These are phyloP conservation scores for Sandelia bainsii DNA, from an alignment of 2,797 vertebrate species.

Conservation along the genomic window DNA sequence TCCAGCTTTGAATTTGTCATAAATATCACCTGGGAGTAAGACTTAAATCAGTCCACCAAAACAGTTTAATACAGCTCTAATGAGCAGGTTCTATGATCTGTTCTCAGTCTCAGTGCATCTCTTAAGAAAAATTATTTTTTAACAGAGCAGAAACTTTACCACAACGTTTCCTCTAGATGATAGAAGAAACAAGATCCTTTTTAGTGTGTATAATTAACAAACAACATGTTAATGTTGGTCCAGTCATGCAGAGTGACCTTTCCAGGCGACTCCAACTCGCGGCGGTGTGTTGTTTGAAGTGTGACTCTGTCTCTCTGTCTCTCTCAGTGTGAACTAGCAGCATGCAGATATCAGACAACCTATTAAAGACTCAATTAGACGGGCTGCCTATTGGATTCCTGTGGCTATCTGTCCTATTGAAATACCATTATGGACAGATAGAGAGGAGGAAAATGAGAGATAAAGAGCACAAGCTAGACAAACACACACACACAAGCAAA, in stretches of 20 bases:
- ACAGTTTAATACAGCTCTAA: slow-evolving; percentile 15
- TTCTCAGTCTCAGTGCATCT: neutral
- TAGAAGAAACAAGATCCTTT: slow-evolving; percentile 23
- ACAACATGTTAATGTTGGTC: slow-evolving; percentile 38
- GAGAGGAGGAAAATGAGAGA: slow-evolving; percentile 62
- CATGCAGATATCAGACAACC: slow-evolving; percentile 71
- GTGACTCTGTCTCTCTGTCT: slow-evolving; percentile 42
- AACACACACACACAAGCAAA: slow-evolving; percentile 43
- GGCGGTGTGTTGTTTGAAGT: slow-evolving; percentile 53
- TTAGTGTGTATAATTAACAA: slow-evolving; percentile 38
- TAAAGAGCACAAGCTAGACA: slow-evolving; percentile 65
- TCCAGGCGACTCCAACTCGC: slow-evolving; percentile 55
- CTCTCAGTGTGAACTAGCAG: slow-evolving; percentile 69
- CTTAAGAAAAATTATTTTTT: slow-evolving; percentile 1
- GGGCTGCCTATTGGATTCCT: slow-evolving; percentile 74
- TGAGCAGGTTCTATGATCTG: slow-evolving; percentile 21
- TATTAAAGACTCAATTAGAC: slow-evolving; percentile 81
- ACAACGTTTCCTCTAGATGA: neutral
- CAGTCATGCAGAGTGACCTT: slow-evolving; percentile 58
- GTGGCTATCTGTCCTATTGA: slow-evolving; percentile 77
- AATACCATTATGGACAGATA: slow-evolving; percentile 69
- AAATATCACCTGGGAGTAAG: neutral
- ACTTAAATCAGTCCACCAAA: slow-evolving; percentile 6
- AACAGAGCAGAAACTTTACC: slow-evolving; percentile 4
- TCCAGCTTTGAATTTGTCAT: slow-evolving; percentile 4